Evolutionary conservation across 2,113 vertebrate genomes (phyloP).

Genomic region (Isurus oxyrinchus): DNA sequence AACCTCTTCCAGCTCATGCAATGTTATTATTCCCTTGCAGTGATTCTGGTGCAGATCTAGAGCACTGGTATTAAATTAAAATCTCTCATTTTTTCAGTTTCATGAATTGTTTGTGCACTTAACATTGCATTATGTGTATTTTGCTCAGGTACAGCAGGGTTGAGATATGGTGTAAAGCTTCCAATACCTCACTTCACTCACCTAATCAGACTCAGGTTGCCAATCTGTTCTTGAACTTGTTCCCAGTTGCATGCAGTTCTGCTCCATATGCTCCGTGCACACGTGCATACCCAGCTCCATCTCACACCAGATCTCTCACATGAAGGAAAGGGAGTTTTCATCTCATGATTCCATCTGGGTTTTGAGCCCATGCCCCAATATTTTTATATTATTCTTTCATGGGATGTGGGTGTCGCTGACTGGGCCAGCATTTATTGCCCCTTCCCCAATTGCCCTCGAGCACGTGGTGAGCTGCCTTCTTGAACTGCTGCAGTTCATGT

Average conservation of each 20-base stretch:
- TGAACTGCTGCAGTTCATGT: too few species aligned
- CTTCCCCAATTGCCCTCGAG: too few species aligned
- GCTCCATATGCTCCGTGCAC: too few species aligned
- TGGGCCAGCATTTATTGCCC: too few species aligned
- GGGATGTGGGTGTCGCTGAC: too few species aligned
- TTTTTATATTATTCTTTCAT: too few species aligned
- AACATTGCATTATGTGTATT: too few species aligned
- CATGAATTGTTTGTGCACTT: too few species aligned
- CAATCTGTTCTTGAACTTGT: background rate
- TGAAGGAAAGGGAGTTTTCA: background rate
- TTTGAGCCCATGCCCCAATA: background rate
- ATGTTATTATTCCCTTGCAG: background rate
- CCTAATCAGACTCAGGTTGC: too few species aligned
- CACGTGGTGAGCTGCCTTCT: too few species aligned
- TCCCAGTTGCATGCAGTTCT: background rate
- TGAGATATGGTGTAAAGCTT: background rate
- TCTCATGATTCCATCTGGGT: background rate
- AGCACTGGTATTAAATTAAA: background rate
- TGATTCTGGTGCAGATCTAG: background rate
- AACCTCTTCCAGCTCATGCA: background rate
- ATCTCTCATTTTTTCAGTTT: background rate
- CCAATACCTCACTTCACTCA: background rate
- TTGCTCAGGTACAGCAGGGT: background rate
- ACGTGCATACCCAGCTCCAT: background rate
- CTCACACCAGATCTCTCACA: background rate